A percentile compares a stretch with the other conserved stretches of the same genome.
Evolutionary conservation across 2,888 invertebrate genomes (phyloP).

Genomic region (Ochropleura plecta): DNA sequence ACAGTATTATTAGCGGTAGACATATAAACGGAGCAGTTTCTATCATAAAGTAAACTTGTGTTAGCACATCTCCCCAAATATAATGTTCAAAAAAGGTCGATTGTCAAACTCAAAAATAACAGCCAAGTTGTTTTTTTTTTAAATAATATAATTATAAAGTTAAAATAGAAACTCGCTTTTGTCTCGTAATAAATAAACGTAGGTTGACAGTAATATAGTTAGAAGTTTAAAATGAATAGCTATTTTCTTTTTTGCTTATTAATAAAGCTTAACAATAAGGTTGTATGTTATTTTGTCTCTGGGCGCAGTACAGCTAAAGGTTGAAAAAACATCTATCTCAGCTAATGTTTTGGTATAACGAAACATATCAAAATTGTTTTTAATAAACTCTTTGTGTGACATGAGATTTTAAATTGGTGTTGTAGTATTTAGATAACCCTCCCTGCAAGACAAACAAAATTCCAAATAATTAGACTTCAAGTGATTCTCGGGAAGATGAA

Average conservation of each 20-base stretch:
- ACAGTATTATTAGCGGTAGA: neutral
- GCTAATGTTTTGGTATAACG: slow-evolving; percentile 25
- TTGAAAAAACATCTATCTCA: neutral
- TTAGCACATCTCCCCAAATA: slow-evolving; percentile 24
- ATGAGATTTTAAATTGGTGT: slow-evolving; percentile 51
- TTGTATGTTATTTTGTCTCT: slow-evolving; percentile 80
- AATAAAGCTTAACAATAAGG: slow-evolving; percentile 81
- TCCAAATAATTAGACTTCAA: neutral
- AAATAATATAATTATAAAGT: slow-evolving; percentile 27
- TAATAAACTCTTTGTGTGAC: slow-evolving; percentile 53
- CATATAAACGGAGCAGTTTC: neutral
- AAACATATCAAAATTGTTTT: slow-evolving; percentile 46
- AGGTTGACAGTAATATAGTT: slow-evolving; percentile 71
- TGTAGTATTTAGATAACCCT: slow-evolving; percentile 50
- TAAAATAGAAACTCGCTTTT: slow-evolving; percentile 79
- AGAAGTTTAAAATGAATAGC: slow-evolving; percentile 60
- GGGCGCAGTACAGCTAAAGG: slow-evolving; percentile 18
- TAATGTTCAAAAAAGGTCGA: slow-evolving; percentile 8
- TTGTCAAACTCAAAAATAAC: slow-evolving; percentile 38
- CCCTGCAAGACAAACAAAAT: slow-evolving; percentile 1
- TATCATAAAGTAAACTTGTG: neutral
- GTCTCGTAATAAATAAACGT: slow-evolving; percentile 64
- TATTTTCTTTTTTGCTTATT: slow-evolving; percentile 75
- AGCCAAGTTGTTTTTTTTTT: slow-evolving; percentile 57
- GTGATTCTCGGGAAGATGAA: neutral